phyloP scores from a whole-genome alignment of 1,140 invertebrate species.

The Ceratosolen solmsi region DNA sequence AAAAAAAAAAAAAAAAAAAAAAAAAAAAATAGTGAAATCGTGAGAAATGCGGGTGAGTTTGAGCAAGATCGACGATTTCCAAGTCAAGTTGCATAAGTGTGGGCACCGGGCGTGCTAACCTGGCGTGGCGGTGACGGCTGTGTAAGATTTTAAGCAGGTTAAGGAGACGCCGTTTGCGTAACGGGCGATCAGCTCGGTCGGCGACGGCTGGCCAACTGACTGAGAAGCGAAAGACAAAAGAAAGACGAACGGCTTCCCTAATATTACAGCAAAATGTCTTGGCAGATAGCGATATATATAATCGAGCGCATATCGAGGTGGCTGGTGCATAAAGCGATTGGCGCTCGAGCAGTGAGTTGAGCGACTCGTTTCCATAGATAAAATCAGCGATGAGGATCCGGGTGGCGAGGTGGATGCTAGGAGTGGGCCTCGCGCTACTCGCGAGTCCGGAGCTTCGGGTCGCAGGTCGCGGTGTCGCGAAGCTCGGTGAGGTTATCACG shows the following conservation, averaged over 20 bases:
- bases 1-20: too few species aligned
- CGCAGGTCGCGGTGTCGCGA: neutral
- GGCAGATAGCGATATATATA: slow-evolving; percentile 41
- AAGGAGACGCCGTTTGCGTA: slow-evolving; percentile 68
- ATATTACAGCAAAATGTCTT: slow-evolving; percentile 60
- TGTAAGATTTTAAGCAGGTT: slow-evolving; percentile 64
- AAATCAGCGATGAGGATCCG: slow-evolving; percentile 18
- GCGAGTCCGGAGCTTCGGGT: neutral
- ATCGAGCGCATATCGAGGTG: slow-evolving; percentile 26
- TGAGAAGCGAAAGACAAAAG: slow-evolving; percentile 49
- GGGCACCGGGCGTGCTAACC: slow-evolving; percentile 50
- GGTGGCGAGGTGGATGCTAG: neutral
- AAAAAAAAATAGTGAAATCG: slow-evolving; percentile 48
- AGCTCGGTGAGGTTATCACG: neutral
- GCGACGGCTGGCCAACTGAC: slow-evolving; percentile 21
- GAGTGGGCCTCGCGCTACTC: neutral
- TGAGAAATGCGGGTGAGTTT: slow-evolving; percentile 56
- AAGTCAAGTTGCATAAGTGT: slow-evolving; percentile 59
- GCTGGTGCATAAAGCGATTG: slow-evolving; percentile 27
- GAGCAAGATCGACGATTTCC: slow-evolving; percentile 61
- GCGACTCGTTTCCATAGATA: neutral
- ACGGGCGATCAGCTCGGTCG: slow-evolving; percentile 54
- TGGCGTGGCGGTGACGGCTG: slow-evolving; percentile 43
- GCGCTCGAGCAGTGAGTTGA: slow-evolving; percentile 21
- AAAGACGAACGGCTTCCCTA: slow-evolving; percentile 63